Evolutionary conservation across 2,113 vertebrate species (phyloP).

Genomic region (Hippocampus abdominalis): DNA sequence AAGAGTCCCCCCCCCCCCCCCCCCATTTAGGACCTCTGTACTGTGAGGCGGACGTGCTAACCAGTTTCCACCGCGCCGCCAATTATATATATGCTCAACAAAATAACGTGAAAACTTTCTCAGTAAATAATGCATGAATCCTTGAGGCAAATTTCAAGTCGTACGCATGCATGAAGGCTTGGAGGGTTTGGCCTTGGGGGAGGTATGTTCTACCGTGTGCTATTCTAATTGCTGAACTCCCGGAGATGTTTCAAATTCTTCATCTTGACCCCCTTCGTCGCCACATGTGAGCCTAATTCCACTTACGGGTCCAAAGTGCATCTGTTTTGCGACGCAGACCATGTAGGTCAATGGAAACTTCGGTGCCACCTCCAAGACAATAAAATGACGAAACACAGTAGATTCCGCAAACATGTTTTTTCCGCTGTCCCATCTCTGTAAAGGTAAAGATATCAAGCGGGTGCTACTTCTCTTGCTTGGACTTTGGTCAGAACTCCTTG

Average conservation of each 20-base stretch:
- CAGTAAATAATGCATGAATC: no score
- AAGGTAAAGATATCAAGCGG: constrained; percentile 1
- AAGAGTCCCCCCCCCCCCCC: no score
- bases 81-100: no score
- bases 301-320: background rate
- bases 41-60: no score
- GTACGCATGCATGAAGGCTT: background rate
- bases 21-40: no score
- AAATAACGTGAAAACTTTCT: no score
- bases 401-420: constrained; percentile 22
- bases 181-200: background rate
- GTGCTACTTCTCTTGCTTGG: constrained; percentile 33
- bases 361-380: constrained; percentile 3
- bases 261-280: background rate
- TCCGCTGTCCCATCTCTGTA: background rate
- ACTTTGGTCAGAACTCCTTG: constrained; percentile 56
- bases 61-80: no score
- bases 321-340: background rate
- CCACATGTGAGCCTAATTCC: background rate
- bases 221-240: background rate
- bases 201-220: background rate
- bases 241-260: background rate
- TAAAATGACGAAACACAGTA: constrained; percentile 14
- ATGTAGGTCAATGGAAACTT: constrained; percentile 17
- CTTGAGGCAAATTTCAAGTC: no score